Base-by-base conservation (phyloP, 2,113 vertebrate species). In the Scomber colias region DNA sequence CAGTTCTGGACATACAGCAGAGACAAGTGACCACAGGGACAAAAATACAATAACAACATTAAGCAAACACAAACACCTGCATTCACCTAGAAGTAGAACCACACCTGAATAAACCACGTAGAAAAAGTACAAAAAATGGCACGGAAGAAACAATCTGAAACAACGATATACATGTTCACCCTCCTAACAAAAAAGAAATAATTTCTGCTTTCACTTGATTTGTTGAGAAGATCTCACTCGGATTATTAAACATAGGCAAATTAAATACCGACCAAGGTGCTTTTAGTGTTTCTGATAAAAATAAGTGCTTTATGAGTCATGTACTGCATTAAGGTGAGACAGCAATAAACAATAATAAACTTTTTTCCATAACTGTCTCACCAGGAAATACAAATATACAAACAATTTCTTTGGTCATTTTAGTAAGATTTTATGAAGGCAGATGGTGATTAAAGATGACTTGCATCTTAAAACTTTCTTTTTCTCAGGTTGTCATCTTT, bases 351-450 rank as follows among this genome's bases (percentile, higher is more conserved):
- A 0, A 27, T 27, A 27, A 27, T 27, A 27, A 2, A 27, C 31
- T 2, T 72, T 48, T 11, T 71, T 65, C 11, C 40, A 66, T 46
- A 56, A 67, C 3, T 21, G 59, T 46, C 51, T 55, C 54, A 56
- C 55, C 30, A 24, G 40, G 14, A 82, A 16, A 45, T 14, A 71
- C 27, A 77, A 82, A 76, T 69, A 75, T 27, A 76, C 5, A 76
- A 65, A 64, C 12, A 76, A 21, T 56, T 55, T 79, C 73, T 87
- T 84, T 90, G 84, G 83, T 85, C 27, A 49, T 62, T 84, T 63
- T 56, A 7, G 35, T 45, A 14, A 57, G 9, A 68, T 50, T 73
- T 57, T 31, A 44, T 61, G 10, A 91, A 91, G 85, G 87, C 82
- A 81, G 62, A 5, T 13, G 40, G 75, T 74, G 67, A 64, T 9